phyloP scores from a whole-genome alignment of 2,888 invertebrate species.

The Xestia xanthographa region DNA sequence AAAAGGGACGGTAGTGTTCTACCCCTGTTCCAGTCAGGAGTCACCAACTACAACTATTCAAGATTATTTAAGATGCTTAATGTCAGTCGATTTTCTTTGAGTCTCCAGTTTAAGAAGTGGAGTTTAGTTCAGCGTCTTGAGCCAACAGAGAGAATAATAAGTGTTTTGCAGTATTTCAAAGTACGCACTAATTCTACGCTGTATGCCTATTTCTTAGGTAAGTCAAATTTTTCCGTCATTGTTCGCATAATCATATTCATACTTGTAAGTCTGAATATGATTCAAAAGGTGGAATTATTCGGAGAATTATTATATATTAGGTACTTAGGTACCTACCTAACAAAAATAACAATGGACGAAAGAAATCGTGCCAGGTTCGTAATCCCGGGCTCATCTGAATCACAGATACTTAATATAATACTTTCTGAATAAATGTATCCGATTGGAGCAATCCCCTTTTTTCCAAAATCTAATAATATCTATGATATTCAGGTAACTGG shows the following conservation, averaged over 20 bases:
- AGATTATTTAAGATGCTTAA: constrained; percentile 79
- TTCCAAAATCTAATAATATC: background rate
- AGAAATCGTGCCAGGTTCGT: background rate
- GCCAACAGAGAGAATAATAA: constrained; percentile 63
- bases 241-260: background rate
- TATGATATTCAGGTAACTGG: constrained; percentile 78
- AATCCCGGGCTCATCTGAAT: background rate
- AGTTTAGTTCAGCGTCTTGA: constrained; percentile 48
- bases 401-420: no score
- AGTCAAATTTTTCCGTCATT: constrained; percentile 41
- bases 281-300: background rate
- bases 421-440: background rate
- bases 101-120: constrained; percentile 66
- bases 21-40: constrained; percentile 78
- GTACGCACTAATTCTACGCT: constrained; percentile 84
- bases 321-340: no score
- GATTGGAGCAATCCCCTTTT: background rate
- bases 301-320: background rate
- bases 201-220: constrained; percentile 83
- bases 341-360: background rate
- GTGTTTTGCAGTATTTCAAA: constrained; percentile 85
- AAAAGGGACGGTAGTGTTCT: constrained; percentile 68
- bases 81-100: constrained; percentile 75
- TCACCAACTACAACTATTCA: constrained; percentile 78
- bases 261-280: background rate